A percentile compares a stretch with the other conserved stretches of the same genome.
Conservation (phyloP, 2,797 vertebrate species). For the Diglossa cyanea region DNA sequence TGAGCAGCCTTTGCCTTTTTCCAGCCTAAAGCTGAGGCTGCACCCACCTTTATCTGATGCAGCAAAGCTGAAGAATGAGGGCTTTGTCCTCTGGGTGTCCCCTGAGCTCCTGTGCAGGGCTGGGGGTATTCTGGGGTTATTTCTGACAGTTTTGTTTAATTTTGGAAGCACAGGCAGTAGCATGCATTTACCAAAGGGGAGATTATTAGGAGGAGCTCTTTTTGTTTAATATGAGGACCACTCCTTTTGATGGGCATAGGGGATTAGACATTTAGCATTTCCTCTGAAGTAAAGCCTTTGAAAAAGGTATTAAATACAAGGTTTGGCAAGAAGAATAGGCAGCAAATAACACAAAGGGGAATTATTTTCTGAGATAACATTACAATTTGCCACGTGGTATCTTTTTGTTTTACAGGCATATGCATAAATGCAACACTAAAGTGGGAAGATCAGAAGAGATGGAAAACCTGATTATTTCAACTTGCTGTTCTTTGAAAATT, state of each 20-base stretch:
- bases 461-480: not conserved
- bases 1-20: not conserved
- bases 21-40: not conserved
- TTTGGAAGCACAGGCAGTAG: not conserved
- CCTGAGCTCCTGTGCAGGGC: not conserved
- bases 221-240: not conserved
- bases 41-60: not conserved
- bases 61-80: rapidly evolving
- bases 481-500: not conserved
- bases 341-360: not conserved
- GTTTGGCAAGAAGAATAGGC: not conserved
- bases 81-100: not conserved
- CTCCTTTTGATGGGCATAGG: not conserved
- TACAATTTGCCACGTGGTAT: not conserved
- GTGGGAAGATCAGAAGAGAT: slow-evolving; percentile 6
- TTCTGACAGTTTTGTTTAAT: not conserved
- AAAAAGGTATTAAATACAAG: not conserved
- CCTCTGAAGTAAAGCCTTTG: not conserved
- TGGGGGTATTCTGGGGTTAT: not conserved
- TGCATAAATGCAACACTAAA: not conserved
- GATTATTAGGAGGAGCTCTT: not conserved
- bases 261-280: not conserved
- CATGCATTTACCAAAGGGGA: not conserved
- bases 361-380: not conserved
- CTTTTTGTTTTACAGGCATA: slow-evolving; percentile 17